Evolutionary conservation across 1,140 invertebrate species (phyloP).

Genomic region (Drosophila neocordata): DNA sequence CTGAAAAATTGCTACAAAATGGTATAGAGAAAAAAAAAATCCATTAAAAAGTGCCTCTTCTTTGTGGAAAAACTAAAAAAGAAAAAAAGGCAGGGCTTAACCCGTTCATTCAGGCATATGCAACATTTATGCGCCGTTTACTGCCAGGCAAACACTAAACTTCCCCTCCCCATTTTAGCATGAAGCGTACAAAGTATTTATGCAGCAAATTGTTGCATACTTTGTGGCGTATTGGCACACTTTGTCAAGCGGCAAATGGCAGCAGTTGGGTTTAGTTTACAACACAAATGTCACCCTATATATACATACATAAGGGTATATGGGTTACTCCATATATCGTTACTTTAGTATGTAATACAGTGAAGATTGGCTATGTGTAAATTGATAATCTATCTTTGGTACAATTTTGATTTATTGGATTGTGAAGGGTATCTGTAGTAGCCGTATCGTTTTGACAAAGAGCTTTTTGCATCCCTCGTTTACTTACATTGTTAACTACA

Average conservation of each 20-base stretch:
- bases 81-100: neutral
- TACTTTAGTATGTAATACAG: no score
- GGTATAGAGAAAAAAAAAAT: neutral
- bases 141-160: conserved; percentile 3
- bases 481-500: conserved; percentile 23
- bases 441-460: no score
- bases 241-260: conserved; percentile 59
- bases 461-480: neutral
- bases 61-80: neutral
- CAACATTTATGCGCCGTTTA: conserved; percentile 63
- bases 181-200: conserved; percentile 65
- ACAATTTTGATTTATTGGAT: no score
- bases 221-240: conserved; percentile 75
- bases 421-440: no score
- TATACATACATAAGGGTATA: neutral
- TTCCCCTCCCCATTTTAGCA: neutral
- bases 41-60: neutral
- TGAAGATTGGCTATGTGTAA: no score
- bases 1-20: neutral
- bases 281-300: neutral
- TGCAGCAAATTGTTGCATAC: conserved; percentile 79
- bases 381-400: neutral
- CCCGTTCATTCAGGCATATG: conserved; percentile 44
- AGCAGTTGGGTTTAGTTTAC: neutral
- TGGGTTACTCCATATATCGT: no score